These are phyloP conservation scores for Schizotus pectinicornis DNA, from an alignment of 2,888 invertebrate species.

Conservation along the genomic window DNA sequence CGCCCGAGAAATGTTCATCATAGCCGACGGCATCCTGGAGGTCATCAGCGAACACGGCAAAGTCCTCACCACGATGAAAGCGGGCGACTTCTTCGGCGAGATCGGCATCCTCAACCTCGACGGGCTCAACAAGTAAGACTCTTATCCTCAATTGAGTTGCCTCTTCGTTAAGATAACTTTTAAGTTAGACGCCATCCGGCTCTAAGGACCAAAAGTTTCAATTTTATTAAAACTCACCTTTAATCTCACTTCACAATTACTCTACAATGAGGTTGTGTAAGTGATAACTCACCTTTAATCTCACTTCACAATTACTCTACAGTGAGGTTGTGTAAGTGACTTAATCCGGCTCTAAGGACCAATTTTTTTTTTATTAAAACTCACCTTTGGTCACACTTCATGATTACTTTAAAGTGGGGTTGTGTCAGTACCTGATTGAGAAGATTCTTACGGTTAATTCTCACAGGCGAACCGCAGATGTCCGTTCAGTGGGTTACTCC, in stretches of 20 bases:
- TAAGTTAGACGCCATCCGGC: constrained; percentile 2
- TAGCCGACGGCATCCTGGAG: constrained; percentile 95
- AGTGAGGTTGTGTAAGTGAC: too few relatives aligned
- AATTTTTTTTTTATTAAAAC: too few relatives aligned
- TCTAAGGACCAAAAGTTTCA: too few relatives aligned
- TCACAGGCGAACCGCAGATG: constrained; percentile 90
- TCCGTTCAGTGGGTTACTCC: constrained; percentile 93
- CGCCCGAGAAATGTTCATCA: constrained; percentile 98
- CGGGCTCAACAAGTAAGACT: constrained; percentile 86
- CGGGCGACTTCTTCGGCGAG: constrained; percentile 97
- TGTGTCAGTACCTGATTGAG: too few relatives aligned
- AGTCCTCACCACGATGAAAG: constrained; percentile 94
- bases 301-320: too few relatives aligned
- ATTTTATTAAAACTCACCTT: too few relatives aligned
- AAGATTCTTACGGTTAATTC: neutral
- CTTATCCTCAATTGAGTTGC: neutral
- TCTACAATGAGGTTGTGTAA: too few relatives aligned
- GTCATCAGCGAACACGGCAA: constrained; percentile 93
- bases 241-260: too few relatives aligned
- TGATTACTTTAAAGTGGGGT: too few relatives aligned
- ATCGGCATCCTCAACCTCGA: constrained; percentile 96
- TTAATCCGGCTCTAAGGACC: too few relatives aligned
- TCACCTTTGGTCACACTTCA: too few relatives aligned
- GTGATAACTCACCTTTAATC: too few relatives aligned
- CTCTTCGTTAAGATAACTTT: neutral